Evolutionary conservation across 2,113 vertebrate species (phyloP), one percentile per base, ranked within the genome.

Genomic region (Indicator maculatus): DNA sequence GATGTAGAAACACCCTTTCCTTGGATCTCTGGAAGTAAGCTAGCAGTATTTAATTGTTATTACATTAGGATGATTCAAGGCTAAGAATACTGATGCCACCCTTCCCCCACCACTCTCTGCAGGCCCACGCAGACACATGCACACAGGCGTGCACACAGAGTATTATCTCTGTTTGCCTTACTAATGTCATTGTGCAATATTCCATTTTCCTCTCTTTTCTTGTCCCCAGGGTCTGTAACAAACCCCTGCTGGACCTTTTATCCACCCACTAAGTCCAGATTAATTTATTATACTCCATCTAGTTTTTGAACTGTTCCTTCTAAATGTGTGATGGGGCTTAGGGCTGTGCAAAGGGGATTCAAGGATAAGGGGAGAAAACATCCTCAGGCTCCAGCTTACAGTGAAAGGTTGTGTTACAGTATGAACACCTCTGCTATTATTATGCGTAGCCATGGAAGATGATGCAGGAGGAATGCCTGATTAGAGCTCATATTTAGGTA

Each of bases 241-340:
- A 96, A 94, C 83, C 91, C 95, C 95, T 86, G 89, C 86, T 75
- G 95, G 93, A 96, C 93, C 84, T 96, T 96, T 95, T 95, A 96
- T 96, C 95, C 95, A 94, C 90, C 95, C 90, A 89, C 93, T 86
- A 96, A 97, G 89, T 96, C 96, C 94, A 96, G 96, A 97, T 97
- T 96, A 97, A 97, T 97, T 96, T 95, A 96, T 96, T 97, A 96
- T 95, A 95, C 92, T 94, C 91, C 94, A 93, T 95, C 93, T 89
- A 96, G 94, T 96, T 97, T 96, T 96, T 95, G 86, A 96, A 95
- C 95, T 88, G 88, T 94, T 97, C 83, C 85, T 97, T 96, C 94
- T 95, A 95, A 97, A 97, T 87, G 90, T 88, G 90, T 89, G 90
- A 94, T 96, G 93, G 89, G 88, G 95, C 90, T 96, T 93, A 95